A percentile compares a stretch with the other conserved stretches of the same genome.
phyloP scores from a whole-genome alignment of 2,113 vertebrate genomes.

The Puntigrus tetrazona region DNA sequence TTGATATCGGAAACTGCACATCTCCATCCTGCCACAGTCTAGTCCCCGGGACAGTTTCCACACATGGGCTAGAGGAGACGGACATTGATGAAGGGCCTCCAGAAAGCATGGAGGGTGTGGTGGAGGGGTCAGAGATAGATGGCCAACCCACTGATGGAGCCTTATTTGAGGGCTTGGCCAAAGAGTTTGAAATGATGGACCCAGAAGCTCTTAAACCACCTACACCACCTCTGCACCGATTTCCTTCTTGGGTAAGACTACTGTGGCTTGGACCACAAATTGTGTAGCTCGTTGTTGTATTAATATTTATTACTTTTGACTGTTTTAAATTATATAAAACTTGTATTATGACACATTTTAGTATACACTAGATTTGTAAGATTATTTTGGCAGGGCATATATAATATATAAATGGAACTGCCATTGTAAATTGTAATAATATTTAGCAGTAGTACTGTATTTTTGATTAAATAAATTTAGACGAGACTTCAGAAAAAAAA shows the following conservation, averaged over 20 bases:
- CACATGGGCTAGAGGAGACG: conserved; percentile 79
- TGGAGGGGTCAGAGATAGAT: conserved; percentile 64
- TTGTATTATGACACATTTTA: too few species aligned
- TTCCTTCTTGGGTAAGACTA: conserved; percentile 85
- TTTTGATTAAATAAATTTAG: too few species aligned
- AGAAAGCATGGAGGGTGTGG: conserved; percentile 80
- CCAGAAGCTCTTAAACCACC: conserved; percentile 79
- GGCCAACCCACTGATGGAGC: conserved; percentile 57
- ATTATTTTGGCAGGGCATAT: too few species aligned
- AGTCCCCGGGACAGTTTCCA: conserved; percentile 51
- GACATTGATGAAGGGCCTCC: conserved; percentile 80
- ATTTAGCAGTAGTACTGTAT: too few species aligned
- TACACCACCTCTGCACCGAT: conserved; percentile 85
- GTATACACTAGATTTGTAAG: too few species aligned
- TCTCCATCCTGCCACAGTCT: conserved; percentile 62
- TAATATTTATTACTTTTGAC: neutral
- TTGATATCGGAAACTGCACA: conserved; percentile 67
- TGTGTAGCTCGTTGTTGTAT: neutral
- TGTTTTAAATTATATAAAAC: neutral
- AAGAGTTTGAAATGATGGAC: conserved; percentile 72
- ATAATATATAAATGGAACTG: too few species aligned
- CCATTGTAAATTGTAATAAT: too few species aligned
- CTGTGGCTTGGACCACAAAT: neutral
- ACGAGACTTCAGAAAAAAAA: too few species aligned
- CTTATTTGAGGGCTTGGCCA: conserved; percentile 66